Percentiles rank a stretch among this genome's conserved stretches.
Evolutionary conservation across 1,140 invertebrate genomes (phyloP).

Genomic region (Diachasma alloeum): DNA sequence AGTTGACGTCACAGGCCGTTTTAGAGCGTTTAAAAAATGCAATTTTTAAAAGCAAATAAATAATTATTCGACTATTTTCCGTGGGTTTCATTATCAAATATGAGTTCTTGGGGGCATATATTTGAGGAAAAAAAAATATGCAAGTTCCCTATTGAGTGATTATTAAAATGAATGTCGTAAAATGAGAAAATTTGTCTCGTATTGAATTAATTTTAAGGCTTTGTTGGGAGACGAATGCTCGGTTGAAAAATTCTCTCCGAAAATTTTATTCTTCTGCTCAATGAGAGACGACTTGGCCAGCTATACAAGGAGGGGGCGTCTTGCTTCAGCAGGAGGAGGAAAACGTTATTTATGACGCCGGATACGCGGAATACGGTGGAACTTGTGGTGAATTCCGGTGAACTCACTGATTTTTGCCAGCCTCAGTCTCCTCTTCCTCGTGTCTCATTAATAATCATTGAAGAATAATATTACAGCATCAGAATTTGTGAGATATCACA

Average conservation of each 20-base stretch:
- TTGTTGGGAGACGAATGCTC: no score
- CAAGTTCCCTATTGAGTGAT: no score
- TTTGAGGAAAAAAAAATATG: no score
- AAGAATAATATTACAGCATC: not conserved
- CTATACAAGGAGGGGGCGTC: slow-evolving; percentile 36
- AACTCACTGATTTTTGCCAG: slow-evolving; percentile 49
- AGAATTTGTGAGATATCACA: no score
- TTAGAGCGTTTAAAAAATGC: no score
- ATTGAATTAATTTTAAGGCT: not conserved
- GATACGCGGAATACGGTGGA: slow-evolving; percentile 56
- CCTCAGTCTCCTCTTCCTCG: slow-evolving; percentile 27
- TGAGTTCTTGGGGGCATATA: no score
- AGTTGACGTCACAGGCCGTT: no score
- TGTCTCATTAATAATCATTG: slow-evolving; percentile 10
- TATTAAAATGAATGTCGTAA: no score
- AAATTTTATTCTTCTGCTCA: slow-evolving; percentile 22
- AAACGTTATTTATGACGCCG: slow-evolving; percentile 50
- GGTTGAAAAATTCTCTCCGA: not conserved
- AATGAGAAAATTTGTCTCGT: no score
- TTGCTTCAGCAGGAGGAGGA: slow-evolving; percentile 31
- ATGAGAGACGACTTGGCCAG: slow-evolving; percentile 45
- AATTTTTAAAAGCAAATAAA: no score
- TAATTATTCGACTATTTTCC: no score
- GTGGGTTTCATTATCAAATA: no score
- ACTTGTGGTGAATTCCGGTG: slow-evolving; percentile 51